These are phyloP conservation scores for Drosophila lowei DNA, from an alignment of 1,140 invertebrate species.

Conservation along the genomic window DNA sequence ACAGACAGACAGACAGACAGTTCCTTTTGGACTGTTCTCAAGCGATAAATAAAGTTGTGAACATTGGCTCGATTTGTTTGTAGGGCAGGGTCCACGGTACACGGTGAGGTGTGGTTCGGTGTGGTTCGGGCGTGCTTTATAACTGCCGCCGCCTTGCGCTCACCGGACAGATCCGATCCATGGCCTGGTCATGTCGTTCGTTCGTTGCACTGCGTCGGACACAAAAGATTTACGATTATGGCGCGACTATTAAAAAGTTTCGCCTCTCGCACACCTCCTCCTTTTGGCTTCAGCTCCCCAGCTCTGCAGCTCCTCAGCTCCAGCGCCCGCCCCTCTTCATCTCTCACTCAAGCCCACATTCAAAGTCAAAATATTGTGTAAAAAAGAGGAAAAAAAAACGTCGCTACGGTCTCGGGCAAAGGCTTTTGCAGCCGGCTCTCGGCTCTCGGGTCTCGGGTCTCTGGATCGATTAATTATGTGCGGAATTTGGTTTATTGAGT, in stretches of 20 bases:
- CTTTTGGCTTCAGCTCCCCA: conserved; percentile 5
- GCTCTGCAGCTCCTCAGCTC: no score
- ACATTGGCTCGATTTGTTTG: conserved; percentile 74
- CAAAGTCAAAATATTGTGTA: conserved; percentile 71
- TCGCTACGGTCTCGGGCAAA: conserved; percentile 7
- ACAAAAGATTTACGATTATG: conserved; percentile 82
- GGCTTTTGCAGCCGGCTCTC: conserved; percentile 39
- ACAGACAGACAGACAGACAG: not conserved
- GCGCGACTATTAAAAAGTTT: conserved; percentile 82
- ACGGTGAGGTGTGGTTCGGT: conserved; percentile 5
- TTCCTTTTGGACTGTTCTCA: conserved; percentile 46
- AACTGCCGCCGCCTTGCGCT: conserved; percentile 23
- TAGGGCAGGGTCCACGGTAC: conserved; percentile 27
- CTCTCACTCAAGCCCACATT: conserved; percentile 69
- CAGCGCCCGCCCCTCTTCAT: conserved; percentile 1
- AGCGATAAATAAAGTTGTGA: conserved; percentile 79
- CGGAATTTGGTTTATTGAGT: conserved; percentile 82
- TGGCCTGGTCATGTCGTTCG: conserved; percentile 61
- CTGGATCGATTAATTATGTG: conserved; percentile 79
- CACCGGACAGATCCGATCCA: conserved; percentile 22
- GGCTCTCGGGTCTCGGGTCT: conserved; percentile 21
- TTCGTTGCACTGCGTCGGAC: conserved; percentile 78
- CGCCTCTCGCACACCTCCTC: conserved; percentile 70
- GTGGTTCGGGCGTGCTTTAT: conserved; percentile 23
- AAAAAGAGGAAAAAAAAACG: conserved; percentile 28